A percentile compares a stretch with the other conserved stretches of the same genome.
phyloP scores from a whole-genome alignment of 1,140 invertebrate genomes.

The Magallana ariakensis region DNA sequence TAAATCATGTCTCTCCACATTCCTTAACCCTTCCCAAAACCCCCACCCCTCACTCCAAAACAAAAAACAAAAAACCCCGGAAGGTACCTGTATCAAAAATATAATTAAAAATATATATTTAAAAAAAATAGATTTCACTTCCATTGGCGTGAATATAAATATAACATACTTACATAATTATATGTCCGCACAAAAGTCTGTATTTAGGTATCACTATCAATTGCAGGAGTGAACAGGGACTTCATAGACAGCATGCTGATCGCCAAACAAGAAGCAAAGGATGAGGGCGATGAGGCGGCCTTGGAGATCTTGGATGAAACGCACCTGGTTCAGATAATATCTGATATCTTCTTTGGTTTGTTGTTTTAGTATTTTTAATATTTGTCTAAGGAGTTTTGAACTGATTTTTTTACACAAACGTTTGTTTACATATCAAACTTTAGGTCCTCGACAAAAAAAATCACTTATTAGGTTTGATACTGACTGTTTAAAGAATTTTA shows the following conservation, averaged over 20 bases:
- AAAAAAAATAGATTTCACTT: background rate
- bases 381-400: no score
- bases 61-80: no score
- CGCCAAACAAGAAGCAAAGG: slow-evolving; percentile 44
- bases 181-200: background rate
- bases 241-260: slow-evolving; percentile 50
- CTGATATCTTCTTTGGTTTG: slow-evolving; percentile 53
- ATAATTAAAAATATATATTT: no score
- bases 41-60: no score
- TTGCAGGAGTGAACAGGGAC: slow-evolving; percentile 52
- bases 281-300: slow-evolving; percentile 39
- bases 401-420: no score
- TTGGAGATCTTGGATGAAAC: slow-evolving; percentile 47
- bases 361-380: background rate
- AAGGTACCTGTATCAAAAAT: no score
- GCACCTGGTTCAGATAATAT: slow-evolving; percentile 47
- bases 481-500: no score
- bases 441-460: no score
- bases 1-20: background rate
- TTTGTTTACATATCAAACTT: no score
- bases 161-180: background rate
- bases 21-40: no score
- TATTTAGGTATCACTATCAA: background rate
- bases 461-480: no score
- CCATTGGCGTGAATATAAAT: background rate